A percentile compares a stretch with the other conserved stretches of the same genome.
Evolutionary conservation across 2,113 vertebrate genomes (phyloP).

Genomic region (Zosterops borbonicus): DNA sequence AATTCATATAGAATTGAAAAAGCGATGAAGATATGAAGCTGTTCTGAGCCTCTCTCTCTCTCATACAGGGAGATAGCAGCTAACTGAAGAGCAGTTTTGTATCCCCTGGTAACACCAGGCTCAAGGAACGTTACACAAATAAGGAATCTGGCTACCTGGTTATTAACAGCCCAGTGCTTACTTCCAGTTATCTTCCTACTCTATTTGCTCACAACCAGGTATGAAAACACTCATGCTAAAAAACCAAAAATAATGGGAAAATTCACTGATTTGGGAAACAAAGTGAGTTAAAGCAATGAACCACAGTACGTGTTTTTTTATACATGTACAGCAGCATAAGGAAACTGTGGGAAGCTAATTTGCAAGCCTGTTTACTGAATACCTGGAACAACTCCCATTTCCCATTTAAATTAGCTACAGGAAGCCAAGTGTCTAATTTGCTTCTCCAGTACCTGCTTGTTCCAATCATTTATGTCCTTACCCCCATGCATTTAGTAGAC

Average conservation of each 20-base stretch:
- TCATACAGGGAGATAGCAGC: not conserved
- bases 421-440: constrained; percentile 64
- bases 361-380: constrained; percentile 66
- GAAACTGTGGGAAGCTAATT: constrained; percentile 70
- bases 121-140: not conserved
- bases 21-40: not conserved
- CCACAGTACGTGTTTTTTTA: not conserved
- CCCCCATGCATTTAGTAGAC: not conserved
- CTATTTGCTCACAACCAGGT: not conserved
- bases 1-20: not conserved
- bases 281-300: constrained; percentile 5
- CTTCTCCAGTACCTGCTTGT: constrained; percentile 50
- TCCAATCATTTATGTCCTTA: constrained; percentile 19
- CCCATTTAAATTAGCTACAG: constrained; percentile 66
- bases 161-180: not conserved
- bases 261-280: not conserved
- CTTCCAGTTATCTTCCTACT: not conserved
- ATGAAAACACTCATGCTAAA: not conserved
- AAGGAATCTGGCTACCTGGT: not conserved
- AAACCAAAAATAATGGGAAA: not conserved
- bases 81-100: constrained; percentile 46
- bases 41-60: not conserved
- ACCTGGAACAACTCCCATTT: constrained; percentile 70
- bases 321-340: constrained; percentile 55
- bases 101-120: constrained; percentile 58